Evolutionary conservation across 2,888 invertebrate genomes (phyloP).

Genomic region (Epinotia nisella): DNA sequence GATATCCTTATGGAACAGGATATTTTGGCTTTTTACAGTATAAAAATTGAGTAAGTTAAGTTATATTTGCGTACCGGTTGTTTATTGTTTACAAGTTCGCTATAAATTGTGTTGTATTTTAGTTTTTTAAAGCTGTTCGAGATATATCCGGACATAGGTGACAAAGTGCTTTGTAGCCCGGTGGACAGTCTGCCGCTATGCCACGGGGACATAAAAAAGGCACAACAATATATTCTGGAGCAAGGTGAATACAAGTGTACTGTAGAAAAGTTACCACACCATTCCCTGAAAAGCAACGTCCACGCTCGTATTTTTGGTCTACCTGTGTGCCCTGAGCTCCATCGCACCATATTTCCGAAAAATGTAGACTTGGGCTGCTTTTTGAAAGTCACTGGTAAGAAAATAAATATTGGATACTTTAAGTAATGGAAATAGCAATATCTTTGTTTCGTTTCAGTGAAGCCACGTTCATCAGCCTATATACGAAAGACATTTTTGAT

Average conservation of each 20-base stretch:
- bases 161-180: slow-evolving; percentile 87
- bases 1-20: slow-evolving; percentile 86
- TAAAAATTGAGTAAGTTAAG: slow-evolving; percentile 88
- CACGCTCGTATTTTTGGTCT: slow-evolving; percentile 88
- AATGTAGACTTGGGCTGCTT: slow-evolving; percentile 89
- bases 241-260: slow-evolving; percentile 66
- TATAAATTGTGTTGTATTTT: slow-evolving; percentile 54
- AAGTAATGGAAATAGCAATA: too few species aligned
- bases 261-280: slow-evolving; percentile 62
- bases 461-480: too few species aligned
- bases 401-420: background rate
- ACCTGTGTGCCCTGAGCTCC: slow-evolving; percentile 88
- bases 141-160: slow-evolving; percentile 87
- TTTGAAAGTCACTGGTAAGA: slow-evolving; percentile 89
- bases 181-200: slow-evolving; percentile 86
- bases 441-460: too few species aligned
- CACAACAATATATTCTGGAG: slow-evolving; percentile 84
- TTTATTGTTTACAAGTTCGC: slow-evolving; percentile 8
- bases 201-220: slow-evolving; percentile 85
- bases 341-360: slow-evolving; percentile 87
- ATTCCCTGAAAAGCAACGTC: slow-evolving; percentile 86
- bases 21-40: slow-evolving; percentile 85
- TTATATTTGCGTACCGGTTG: background rate
- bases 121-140: slow-evolving; percentile 90
- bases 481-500: too few species aligned